Evolutionary conservation across 2,797 vertebrate genomes (phyloP), one percentile per base, ranked within the genome.

Genomic region (Syngnathus rostellatus): DNA sequence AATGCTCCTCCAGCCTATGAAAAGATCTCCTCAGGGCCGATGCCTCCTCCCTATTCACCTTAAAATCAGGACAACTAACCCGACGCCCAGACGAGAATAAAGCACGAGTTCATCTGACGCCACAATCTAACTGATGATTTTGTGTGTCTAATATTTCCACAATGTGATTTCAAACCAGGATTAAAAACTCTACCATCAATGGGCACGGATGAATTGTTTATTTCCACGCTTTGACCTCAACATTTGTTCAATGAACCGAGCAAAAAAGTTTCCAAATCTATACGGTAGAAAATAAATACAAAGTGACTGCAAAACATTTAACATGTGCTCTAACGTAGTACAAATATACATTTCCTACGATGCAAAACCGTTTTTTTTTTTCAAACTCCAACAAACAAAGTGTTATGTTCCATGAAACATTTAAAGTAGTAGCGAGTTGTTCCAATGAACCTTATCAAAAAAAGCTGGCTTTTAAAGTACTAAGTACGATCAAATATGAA

Each of bases 211-310:
- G 83, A 81, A 86, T 77, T 73, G 71, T 91, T 96, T 97, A 95
- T 95, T 96, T 93, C 78, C 86, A 91, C 86, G 92, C 92, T 94
- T 87, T 91, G 84, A 87, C 53, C 85, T 92, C 92, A 94, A 92
- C 89, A 90, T 88, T 86, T 91, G 88, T 92, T 92, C 87, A 92
- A 91, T 94, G 92, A 92, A 86, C 69, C 81, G 92, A 92, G 90
- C 21, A 14, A 93, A 94, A 93, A 94, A 57, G 19, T 41, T 53
- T 65, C 85, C 92, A 94, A 94, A 93, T 92, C 89, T 92, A 93
- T 94, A 93, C 90, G 92, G 90, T 92, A 93, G 60, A 95, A 94
- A 89, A 97, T 95, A 95, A 97, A 94, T 91, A 94, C 91, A 82
- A 45, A 82, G 63, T 69, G 75, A 81, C 85, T 92, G 92, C 89